Evolutionary conservation across 2,888 invertebrate genomes (phyloP).

Genomic region (Alsophila aescularia): DNA sequence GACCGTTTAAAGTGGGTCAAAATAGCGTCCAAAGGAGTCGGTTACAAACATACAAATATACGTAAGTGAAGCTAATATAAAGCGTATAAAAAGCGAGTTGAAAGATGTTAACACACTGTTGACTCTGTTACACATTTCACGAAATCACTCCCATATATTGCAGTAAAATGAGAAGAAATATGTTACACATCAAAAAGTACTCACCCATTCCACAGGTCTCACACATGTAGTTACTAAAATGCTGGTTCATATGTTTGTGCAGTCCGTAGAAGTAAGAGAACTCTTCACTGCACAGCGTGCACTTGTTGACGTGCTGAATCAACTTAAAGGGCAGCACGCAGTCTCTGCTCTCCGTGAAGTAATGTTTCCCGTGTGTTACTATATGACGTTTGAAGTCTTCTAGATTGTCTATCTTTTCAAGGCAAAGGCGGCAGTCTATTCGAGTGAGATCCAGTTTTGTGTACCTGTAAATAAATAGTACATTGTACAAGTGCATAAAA

Average conservation of each 20-base stretch:
- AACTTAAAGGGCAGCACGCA: slow-evolving; percentile 62
- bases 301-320: slow-evolving; percentile 35
- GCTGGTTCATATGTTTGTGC: slow-evolving; percentile 55
- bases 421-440: slow-evolving; percentile 55
- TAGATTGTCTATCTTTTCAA: slow-evolving; percentile 52
- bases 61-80: no score
- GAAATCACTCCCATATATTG: no score
- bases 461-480: slow-evolving; percentile 28
- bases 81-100: no score
- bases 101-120: no score
- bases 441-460: slow-evolving; percentile 41
- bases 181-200: background rate
- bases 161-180: no score
- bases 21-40: no score
- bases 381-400: slow-evolving; percentile 61
- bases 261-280: slow-evolving; percentile 56
- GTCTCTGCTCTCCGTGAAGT: slow-evolving; percentile 51
- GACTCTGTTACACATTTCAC: no score
- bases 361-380: slow-evolving; percentile 48
- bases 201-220: slow-evolving; percentile 59
- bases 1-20: no score
- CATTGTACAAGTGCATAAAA: no score
- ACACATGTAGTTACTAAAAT: slow-evolving; percentile 57
- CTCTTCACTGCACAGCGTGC: slow-evolving; percentile 51
- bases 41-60: no score